Evolutionary conservation across 2,797 vertebrate genomes (phyloP), one percentile per base, ranked within the genome.

Genomic region (Rousettus madagascariensis): DNA sequence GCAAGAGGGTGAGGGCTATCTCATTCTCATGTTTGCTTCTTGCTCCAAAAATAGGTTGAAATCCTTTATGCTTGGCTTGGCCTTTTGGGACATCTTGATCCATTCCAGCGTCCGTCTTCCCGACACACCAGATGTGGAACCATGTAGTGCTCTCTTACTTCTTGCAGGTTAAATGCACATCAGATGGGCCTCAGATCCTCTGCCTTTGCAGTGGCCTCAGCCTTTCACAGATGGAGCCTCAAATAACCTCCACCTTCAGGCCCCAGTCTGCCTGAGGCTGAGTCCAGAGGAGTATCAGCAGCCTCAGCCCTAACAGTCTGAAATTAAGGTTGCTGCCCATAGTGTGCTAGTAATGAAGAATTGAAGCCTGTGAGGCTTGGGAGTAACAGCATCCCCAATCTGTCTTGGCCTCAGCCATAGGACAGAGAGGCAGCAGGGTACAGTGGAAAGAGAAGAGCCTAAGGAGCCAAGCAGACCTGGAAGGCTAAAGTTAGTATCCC

Each of bases 61-160:
- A 80, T 80, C 24, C n/a, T 86, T 95, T 95, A 75, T 38, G 26
- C 26, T 80, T 91, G 77, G n/a, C 53, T 90, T 95, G 59, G 28
- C 53, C 51, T 85, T 72, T 83, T 20, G 61, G 51, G 38, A 26
- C n/a, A 17, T 55, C 43, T 66, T 55, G 41, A 82, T 93, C 30
- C 53, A 79, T 74, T 77, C 28, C 2, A 12, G 46, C 3, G 6
- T 71, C 75, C 53, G 61, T 83, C 63, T 91, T 92, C 36, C 55
- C 90, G 78, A 61, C 82, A 57, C 7, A 77, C 20, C 9, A 83
- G 41, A 71, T n/a, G 8, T 30, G 74, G 72, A 84, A 88, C 1
- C 3, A 2, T 26, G 6, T 13, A 51, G 19, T 36, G 5, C 53
- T 86, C 41, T 83, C n/a, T 82, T 74, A 51, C 15, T 68, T 92